These are phyloP conservation scores for Guaruba guarouba DNA, from an alignment of 2,113 vertebrate genomes.

Conservation along the genomic window DNA sequence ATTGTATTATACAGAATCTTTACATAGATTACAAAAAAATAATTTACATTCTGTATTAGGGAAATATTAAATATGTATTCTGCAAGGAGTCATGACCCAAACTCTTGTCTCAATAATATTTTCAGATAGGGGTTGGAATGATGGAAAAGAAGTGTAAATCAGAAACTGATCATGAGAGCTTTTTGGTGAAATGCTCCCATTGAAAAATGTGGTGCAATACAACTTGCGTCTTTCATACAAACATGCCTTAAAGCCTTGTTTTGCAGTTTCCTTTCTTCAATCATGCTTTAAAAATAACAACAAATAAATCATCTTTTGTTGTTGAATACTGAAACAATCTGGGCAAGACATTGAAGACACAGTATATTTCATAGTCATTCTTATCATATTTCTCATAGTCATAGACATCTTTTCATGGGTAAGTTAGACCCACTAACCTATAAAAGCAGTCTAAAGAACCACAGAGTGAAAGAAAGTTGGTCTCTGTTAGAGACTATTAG, in stretches of 20 bases:
- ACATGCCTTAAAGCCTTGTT: neutral
- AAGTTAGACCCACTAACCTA: neutral
- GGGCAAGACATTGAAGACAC: neutral
- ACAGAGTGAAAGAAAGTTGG: neutral
- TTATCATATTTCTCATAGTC: neutral
- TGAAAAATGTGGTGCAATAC: neutral
- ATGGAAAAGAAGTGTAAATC: neutral
- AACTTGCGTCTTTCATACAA: neutral
- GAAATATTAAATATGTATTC: constrained; percentile 76
- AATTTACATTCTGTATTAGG: constrained; percentile 77
- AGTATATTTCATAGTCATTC: neutral
- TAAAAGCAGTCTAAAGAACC: neutral
- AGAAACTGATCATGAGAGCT: neutral
- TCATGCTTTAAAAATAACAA: neutral
- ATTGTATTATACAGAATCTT: constrained; percentile 84
- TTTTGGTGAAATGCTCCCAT: neutral
- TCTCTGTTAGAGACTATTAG: neutral
- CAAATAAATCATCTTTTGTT: neutral
- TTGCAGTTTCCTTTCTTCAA: neutral
- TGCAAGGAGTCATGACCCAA: constrained; percentile 50
- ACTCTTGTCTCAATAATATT: constrained; percentile 24
- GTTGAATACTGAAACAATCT: neutral
- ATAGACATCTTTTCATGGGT: neutral
- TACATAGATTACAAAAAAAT: constrained; percentile 83
- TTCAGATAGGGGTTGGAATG: neutral